Percentiles rank a stretch among this genome's conserved stretches.
Evolutionary conservation across 2,888 invertebrate genomes (phyloP).

Genomic region (Bellardia pandia): DNA sequence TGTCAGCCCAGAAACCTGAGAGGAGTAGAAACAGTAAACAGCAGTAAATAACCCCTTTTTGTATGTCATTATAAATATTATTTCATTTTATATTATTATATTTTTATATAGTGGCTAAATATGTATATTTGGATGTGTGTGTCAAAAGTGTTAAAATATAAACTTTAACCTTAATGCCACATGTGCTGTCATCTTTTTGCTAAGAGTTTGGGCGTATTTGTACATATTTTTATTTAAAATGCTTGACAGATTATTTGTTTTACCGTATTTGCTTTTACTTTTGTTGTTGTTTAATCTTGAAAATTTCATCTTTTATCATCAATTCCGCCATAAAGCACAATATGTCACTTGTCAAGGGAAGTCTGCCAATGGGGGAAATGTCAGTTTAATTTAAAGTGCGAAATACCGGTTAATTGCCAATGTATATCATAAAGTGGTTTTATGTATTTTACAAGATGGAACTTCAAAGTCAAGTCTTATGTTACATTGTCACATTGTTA

Average conservation of each 20-base stretch:
- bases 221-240: constrained; percentile 25
- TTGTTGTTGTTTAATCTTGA: constrained; percentile 23
- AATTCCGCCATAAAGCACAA: constrained; percentile 46
- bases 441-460: no score
- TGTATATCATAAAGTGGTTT: background rate
- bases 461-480: no score
- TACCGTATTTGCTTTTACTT: background rate
- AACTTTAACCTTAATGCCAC: constrained; percentile 51
- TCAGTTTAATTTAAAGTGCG: background rate
- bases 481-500: no score
- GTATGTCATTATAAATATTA: background rate
- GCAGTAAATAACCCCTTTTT: constrained; percentile 24
- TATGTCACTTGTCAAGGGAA: constrained; percentile 20
- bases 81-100: constrained; percentile 13
- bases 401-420: background rate
- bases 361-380: background rate
- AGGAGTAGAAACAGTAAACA: background rate
- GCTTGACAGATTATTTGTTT: background rate
- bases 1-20: background rate
- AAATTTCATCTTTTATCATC: constrained; percentile 41
- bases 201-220: background rate
- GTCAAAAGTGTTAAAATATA: constrained; percentile 11
- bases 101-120: constrained; percentile 21
- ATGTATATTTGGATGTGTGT: background rate
- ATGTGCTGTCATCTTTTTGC: constrained; percentile 21